These are phyloP conservation scores for Synanthedon formicaeformis DNA, from an alignment of 2,888 invertebrate species.

Conservation along the genomic window DNA sequence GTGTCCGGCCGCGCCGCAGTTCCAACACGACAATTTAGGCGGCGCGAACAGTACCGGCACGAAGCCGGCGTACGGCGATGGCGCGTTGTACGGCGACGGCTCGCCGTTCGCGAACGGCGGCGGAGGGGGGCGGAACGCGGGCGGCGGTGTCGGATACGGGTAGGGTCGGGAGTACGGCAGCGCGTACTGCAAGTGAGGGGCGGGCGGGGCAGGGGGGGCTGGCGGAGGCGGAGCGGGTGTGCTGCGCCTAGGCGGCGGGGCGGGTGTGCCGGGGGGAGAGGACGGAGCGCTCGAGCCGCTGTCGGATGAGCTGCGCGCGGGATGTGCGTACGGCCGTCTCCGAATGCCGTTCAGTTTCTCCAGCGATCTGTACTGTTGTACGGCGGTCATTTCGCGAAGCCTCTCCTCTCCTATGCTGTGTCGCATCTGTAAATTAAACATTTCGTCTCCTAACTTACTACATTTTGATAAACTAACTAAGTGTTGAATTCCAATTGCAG, in stretches of 20 bases:
- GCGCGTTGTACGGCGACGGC: constrained; percentile 52
- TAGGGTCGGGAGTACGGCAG: constrained; percentile 49
- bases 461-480: no score
- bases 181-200: constrained; percentile 27
- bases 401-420: constrained; percentile 75
- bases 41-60: constrained; percentile 70
- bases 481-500: no score
- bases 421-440: constrained; percentile 59
- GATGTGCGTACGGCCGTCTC: constrained; percentile 48
- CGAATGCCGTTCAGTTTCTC: constrained; percentile 70
- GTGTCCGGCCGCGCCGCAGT: constrained; percentile 90
- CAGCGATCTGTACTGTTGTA: constrained; percentile 69
- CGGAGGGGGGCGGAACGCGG: constrained; percentile 51
- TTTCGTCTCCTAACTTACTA: not conserved
- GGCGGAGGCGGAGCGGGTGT: constrained; percentile 33
- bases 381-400: constrained; percentile 69
- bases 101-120: constrained; percentile 62
- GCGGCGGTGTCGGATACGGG: constrained; percentile 51
- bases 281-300: constrained; percentile 56
- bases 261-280: constrained; percentile 54
- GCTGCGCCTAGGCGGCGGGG: constrained; percentile 30
- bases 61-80: constrained; percentile 53
- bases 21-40: constrained; percentile 85
- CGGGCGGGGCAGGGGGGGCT: constrained; percentile 10
- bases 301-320: constrained; percentile 47